phyloP scores from a whole-genome alignment of 2,113 vertebrate species.

The Polypterus bichir region DNA sequence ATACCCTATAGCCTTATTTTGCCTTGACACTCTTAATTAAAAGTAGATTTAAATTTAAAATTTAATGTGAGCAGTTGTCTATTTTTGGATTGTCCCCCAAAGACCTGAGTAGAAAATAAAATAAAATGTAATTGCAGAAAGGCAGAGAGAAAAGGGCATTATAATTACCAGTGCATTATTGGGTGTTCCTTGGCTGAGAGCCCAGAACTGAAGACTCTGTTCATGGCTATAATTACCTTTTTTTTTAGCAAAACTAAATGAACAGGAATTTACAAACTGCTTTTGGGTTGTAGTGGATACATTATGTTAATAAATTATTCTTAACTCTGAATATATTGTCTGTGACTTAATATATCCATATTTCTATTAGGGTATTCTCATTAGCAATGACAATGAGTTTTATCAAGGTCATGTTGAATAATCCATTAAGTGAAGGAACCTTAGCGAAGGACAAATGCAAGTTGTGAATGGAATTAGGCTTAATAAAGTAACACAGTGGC shows the following conservation, averaged over 20 bases:
- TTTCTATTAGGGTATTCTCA: conserved; percentile 5
- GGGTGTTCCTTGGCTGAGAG: conserved; percentile 22
- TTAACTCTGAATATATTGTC: conserved; percentile 28
- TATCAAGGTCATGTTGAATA: background rate
- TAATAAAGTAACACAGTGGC: background rate
- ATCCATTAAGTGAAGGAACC: background rate
- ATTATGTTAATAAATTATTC: conserved; percentile 22
- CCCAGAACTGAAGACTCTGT: conserved; percentile 18
- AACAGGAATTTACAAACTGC: background rate
- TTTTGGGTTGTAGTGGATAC: conserved; percentile 17
- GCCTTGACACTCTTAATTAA: conserved; percentile 14
- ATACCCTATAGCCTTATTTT: conserved; percentile 7
- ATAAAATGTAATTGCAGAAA: conserved; percentile 20
- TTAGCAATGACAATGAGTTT: background rate
- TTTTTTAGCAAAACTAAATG: conserved; percentile 10
- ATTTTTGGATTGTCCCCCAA: conserved; percentile 16
- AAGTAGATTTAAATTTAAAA: conserved; percentile 16
- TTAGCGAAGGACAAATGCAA: background rate
- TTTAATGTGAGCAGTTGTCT: conserved; percentile 11
- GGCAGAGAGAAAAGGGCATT: conserved; percentile 16
- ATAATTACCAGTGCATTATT: conserved; percentile 23
- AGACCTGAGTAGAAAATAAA: conserved; percentile 13
- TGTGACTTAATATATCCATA: conserved; percentile 16
- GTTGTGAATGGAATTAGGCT: background rate
- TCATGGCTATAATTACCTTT: conserved; percentile 26